Base-by-base conservation (phyloP, 2,888 invertebrate species). In the Heteromurus nitidus region DNA sequence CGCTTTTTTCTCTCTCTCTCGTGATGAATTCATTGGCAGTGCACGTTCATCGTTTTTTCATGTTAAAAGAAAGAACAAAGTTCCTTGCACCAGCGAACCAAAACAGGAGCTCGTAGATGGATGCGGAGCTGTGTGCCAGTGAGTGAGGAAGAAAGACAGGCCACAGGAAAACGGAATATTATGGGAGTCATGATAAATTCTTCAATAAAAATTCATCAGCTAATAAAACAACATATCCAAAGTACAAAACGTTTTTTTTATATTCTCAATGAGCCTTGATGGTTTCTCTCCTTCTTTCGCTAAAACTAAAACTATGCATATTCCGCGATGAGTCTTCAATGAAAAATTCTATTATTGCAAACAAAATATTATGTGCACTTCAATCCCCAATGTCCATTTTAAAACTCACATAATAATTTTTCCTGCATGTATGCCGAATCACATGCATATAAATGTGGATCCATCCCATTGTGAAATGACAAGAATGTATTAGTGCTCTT, bases 61-160 rank as follows among this genome's bases (percentile, higher is more conserved):
- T 73, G 64, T 47, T 74, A 65, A 74, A 55, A 53, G 55, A 55
- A 74, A 74, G 65, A 74, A 74, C 74, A 74, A 74, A 74, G 74
- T 74, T 74, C 74, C 30, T 74, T 74, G 65, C 65, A 62, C 47
- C 20, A 62, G 26, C 44, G 16, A 24, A 26, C 16, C 44, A 47
- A 13, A 24, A 22, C 65, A 65, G 65, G 16, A 65, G 65, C 65
- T 44, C 60, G n/a, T n/a, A n/a, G n/a, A n/a, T n/a, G n/a, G n/a
- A n/a, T n/a, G n/a, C n/a, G n/a, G n/a, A n/a, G n/a, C n/a, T 36
- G 36, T 36, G 36, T 36, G 36, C 13, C 7, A 36, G 13, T 13
- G 36, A 36, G 36, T 36, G 7, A 5, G 13, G n/a, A 36, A 36
- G 13, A 36, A 36, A 36, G 7, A 36, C 55, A 55, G 26, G 26